Evolutionary conservation across 2,113 vertebrate species (phyloP).

Genomic region (Zosterops borbonicus): DNA sequence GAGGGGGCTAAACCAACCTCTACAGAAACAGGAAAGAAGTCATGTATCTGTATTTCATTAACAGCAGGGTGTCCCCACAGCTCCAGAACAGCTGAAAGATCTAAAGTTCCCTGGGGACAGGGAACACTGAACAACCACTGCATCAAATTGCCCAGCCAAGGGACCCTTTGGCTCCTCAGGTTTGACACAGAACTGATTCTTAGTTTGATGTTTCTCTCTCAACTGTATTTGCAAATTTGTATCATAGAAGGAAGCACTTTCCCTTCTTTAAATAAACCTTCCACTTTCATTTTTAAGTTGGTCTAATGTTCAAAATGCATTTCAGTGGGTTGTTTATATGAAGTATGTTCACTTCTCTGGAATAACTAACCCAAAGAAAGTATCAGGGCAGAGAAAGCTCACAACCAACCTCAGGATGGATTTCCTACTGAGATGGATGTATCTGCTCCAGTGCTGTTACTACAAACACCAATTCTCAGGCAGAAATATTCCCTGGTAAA

Average conservation of each 20-base stretch:
- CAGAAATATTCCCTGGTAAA: not conserved
- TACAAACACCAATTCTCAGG: not conserved
- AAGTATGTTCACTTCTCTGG: not conserved
- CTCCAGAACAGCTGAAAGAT: not conserved
- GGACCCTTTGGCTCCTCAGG: not conserved
- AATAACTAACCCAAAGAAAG: not conserved
- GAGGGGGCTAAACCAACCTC: not conserved
- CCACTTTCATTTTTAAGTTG: not conserved
- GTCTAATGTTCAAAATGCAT: not conserved
- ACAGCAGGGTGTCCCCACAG: not conserved
- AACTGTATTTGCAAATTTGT: not conserved
- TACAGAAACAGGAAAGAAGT: not conserved
- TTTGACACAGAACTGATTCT: not conserved
- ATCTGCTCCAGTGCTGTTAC: not conserved
- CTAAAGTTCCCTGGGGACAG: not conserved
- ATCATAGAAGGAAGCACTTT: not conserved
- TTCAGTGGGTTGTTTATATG: not conserved
- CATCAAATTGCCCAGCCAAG: not conserved
- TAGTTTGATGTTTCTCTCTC: not conserved
- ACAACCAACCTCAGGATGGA: not conserved
- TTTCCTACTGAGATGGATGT: not conserved
- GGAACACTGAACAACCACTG: not conserved
- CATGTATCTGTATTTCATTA: not conserved
- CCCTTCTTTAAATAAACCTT: not conserved
- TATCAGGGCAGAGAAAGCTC: not conserved